Conservation (phyloP, 2,797 vertebrate species). For the Oryzias dopingdopingensis region DNA sequence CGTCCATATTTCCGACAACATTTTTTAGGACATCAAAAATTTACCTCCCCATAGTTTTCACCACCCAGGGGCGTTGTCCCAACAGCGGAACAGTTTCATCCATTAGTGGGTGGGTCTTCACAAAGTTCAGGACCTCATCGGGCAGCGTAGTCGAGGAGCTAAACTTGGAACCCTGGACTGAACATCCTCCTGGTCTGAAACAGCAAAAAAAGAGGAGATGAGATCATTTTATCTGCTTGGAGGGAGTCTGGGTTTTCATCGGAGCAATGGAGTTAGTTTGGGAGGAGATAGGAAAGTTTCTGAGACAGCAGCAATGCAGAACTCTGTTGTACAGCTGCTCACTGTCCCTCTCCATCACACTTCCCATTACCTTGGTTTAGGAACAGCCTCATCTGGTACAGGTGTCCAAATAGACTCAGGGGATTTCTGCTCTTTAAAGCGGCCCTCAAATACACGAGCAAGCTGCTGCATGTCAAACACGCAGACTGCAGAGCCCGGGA, state of each 20-base stretch:
- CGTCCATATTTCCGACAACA: neutral
- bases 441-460: slow-evolving; percentile 89
- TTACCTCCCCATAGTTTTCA: slow-evolving; percentile 91
- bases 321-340: slow-evolving; percentile 30
- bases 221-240: slow-evolving; percentile 27
- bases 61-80: slow-evolving; percentile 90
- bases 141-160: slow-evolving; percentile 92
- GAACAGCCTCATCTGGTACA: slow-evolving; percentile 90
- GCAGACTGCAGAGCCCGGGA: slow-evolving; percentile 93
- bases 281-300: slow-evolving; percentile 20
- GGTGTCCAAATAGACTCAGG: slow-evolving; percentile 97
- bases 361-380: slow-evolving; percentile 86
- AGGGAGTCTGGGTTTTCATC: slow-evolving; percentile 42
- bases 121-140: slow-evolving; percentile 93
- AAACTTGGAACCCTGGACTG: slow-evolving; percentile 86
- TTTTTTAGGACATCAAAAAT: neutral
- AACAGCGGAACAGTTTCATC: slow-evolving; percentile 91
- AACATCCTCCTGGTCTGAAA: slow-evolving; percentile 90
- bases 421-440: slow-evolving; percentile 96
- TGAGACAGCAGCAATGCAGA: slow-evolving; percentile 46
- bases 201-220: slow-evolving; percentile 9
- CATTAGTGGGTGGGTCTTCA: slow-evolving; percentile 96
- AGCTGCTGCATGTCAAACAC: slow-evolving; percentile 97
- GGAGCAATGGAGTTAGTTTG: slow-evolving; percentile 40
- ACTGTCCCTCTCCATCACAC: slow-evolving; percentile 30